These are phyloP conservation scores for Drosophila malerkotliana DNA, from an alignment of 1,140 invertebrate species.

Conservation along the genomic window DNA sequence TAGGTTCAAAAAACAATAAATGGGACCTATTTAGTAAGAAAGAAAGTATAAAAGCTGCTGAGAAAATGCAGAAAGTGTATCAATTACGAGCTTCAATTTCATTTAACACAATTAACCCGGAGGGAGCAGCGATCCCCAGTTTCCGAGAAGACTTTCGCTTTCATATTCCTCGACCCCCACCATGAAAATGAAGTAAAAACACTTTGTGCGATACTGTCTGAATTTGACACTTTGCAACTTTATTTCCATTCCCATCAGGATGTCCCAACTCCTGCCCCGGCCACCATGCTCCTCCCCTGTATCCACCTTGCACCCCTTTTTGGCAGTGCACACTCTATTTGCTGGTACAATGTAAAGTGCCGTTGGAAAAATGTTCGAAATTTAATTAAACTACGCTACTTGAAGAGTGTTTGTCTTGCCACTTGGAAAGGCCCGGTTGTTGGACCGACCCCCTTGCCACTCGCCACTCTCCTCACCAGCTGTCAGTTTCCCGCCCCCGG, in stretches of 20 bases:
- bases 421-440: constrained; percentile 21
- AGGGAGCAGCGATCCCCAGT: constrained; percentile 9
- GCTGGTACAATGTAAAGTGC: constrained; percentile 59
- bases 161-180: constrained; percentile 7
- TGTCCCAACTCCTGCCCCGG: neutral
- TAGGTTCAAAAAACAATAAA: neutral
- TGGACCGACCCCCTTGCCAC: neutral
- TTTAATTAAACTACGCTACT: constrained; percentile 74
- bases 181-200: constrained; percentile 8
- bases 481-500: constrained; percentile 54
- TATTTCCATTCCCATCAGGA: constrained; percentile 24
- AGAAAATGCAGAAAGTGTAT: constrained; percentile 3
- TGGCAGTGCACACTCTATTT: constrained; percentile 35
- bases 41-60: neutral
- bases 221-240: constrained; percentile 64
- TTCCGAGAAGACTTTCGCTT: constrained; percentile 24
- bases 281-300: neutral
- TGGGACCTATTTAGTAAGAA: neutral
- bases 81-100: constrained; percentile 28
- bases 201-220: constrained; percentile 57
- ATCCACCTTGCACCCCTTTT: constrained; percentile 34
- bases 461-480: constrained; percentile 19
- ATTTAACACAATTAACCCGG: constrained; percentile 30
- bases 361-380: constrained; percentile 68
- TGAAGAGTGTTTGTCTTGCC: constrained; percentile 61